phyloP scores from a whole-genome alignment of 2,888 invertebrate species.

The Himalopsyche anomala region DNA sequence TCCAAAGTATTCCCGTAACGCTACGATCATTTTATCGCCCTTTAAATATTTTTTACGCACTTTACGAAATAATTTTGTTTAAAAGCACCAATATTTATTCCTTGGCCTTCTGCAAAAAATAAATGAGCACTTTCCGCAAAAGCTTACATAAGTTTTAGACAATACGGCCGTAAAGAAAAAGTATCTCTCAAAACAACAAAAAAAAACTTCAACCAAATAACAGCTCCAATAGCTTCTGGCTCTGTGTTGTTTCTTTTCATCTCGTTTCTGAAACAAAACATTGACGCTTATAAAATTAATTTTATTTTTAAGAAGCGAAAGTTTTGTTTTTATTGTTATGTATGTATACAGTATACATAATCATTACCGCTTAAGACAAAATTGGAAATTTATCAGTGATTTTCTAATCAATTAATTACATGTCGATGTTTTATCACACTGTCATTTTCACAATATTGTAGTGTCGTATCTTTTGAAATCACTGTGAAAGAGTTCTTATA shows the following conservation, averaged over 20 bases:
- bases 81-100: slow-evolving; percentile 21
- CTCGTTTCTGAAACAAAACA: slow-evolving; percentile 29
- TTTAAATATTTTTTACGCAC: slow-evolving; percentile 12
- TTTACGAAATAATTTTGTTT: slow-evolving; percentile 19
- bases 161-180: slow-evolving; percentile 24
- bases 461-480: too few species aligned
- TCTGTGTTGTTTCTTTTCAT: slow-evolving; percentile 37
- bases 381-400: too few species aligned
- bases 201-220: slow-evolving; percentile 24
- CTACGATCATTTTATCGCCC: neutral
- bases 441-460: too few species aligned
- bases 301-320: slow-evolving; percentile 17
- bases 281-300: slow-evolving; percentile 28
- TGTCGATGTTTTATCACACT: too few species aligned
- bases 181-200: slow-evolving; percentile 9
- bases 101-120: slow-evolving; percentile 10
- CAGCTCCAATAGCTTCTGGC: slow-evolving; percentile 34
- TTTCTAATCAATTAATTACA: too few species aligned
- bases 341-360: too few species aligned
- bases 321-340: neutral
- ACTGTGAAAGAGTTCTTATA: too few species aligned
- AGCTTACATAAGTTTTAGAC: slow-evolving; percentile 36
- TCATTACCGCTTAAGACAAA: too few species aligned
- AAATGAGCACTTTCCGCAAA: slow-evolving; percentile 37
- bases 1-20: too few species aligned